phyloP scores from a whole-genome alignment of 2,888 invertebrate species.

The Drosophila quinaria region DNA sequence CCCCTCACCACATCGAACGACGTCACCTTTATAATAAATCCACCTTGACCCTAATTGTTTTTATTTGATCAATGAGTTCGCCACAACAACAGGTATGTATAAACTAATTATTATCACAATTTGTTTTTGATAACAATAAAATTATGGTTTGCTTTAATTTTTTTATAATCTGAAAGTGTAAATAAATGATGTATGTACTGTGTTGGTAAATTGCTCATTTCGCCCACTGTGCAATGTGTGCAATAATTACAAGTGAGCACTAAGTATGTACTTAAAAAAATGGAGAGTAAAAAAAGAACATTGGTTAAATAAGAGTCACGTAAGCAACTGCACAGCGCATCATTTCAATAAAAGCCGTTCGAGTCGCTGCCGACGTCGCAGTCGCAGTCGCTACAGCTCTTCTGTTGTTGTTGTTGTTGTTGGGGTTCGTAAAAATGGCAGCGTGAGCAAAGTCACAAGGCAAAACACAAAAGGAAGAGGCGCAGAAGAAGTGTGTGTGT shows the following conservation, averaged over 20 bases:
- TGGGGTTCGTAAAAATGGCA: constrained; percentile 45
- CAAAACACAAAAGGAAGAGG: constrained; percentile 23
- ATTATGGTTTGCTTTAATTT: too few species aligned
- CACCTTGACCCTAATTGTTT: too few species aligned
- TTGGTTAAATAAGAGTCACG: constrained; percentile 62
- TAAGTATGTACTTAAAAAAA: constrained; percentile 18
- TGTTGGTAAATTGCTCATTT: constrained; percentile 1
- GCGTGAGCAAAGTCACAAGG: constrained; percentile 9
- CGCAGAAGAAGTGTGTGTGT: constrained; percentile 14
- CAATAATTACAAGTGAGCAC: constrained; percentile 52
- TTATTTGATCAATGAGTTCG: too few species aligned
- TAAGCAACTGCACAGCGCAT: constrained; percentile 51
- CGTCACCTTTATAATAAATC: too few species aligned
- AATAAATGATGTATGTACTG: too few species aligned
- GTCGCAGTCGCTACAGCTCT: neutral
- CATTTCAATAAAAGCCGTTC: constrained; percentile 58
- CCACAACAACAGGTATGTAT: too few species aligned
- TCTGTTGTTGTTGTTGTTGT: neutral
- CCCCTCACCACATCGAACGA: too few species aligned
- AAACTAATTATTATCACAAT: too few species aligned
- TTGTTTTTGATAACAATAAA: too few species aligned
- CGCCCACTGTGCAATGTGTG: constrained; percentile 34
- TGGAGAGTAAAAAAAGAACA: constrained; percentile 11
- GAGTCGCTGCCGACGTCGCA: constrained; percentile 17
- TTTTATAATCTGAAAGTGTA: too few species aligned